Percentiles rank a stretch among this genome's conserved stretches.
These are phyloP conservation scores for Stenodema calcarata DNA, from an alignment of 2,888 invertebrate species.

Conservation along the genomic window DNA sequence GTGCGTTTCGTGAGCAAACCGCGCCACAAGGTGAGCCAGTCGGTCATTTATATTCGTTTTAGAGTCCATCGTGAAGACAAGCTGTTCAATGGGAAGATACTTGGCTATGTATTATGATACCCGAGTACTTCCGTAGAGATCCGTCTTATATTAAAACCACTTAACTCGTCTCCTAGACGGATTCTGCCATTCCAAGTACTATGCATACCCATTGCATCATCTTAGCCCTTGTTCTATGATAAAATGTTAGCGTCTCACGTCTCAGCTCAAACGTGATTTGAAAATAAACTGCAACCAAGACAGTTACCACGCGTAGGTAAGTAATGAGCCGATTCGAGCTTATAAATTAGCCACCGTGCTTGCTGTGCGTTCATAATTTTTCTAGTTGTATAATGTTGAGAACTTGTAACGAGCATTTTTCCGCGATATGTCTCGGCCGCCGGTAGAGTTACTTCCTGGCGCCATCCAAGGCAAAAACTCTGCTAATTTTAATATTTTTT, in stretches of 20 bases:
- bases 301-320: neutral
- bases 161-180: neutral
- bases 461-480: neutral
- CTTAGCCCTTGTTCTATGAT: neutral
- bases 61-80: neutral
- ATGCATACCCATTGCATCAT: too few relatives aligned
- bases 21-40: neutral
- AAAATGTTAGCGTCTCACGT: neutral
- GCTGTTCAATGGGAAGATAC: neutral
- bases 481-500: neutral
- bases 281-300: conserved; percentile 6
- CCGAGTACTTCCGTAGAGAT: neutral
- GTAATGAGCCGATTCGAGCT: neutral
- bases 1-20: neutral
- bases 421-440: neutral
- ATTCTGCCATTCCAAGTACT: neutral
- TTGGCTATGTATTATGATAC: neutral
- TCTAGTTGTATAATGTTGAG: neutral
- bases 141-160: neutral
- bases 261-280: conserved; percentile 6
- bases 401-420: too few relatives aligned
- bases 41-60: neutral
- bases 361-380: neutral
- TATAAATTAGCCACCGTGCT: conserved; percentile 5
- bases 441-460: neutral